Percentiles rank a stretch among this genome's conserved stretches.
phyloP scores from a whole-genome alignment of 2,113 vertebrate genomes.

The Elachura formosa region DNA sequence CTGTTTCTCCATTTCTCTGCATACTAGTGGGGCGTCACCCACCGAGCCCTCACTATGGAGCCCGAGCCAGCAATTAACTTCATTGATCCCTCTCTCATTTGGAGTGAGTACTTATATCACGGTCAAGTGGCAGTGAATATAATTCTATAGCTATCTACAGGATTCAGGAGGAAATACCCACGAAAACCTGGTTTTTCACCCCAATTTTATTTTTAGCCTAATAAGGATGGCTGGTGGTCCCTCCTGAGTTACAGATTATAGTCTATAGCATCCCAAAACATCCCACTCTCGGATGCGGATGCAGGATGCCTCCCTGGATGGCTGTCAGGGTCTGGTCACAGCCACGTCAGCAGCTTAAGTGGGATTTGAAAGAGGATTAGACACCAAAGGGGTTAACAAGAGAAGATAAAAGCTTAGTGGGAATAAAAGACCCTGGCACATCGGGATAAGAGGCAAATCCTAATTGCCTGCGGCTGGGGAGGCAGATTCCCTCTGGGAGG shows the following conservation, averaged over 20 bases:
- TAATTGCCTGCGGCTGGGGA: neutral
- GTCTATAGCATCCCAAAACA: neutral
- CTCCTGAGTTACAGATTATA: neutral
- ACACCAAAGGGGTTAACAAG: conserved; percentile 10
- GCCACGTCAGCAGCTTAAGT: neutral
- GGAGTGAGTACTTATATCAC: neutral
- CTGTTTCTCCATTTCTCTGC: too few relatives aligned
- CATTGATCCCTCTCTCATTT: neutral
- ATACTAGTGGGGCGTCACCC: accelerated
- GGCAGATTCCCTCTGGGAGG: neutral
- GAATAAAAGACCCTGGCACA: neutral
- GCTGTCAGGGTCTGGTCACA: neutral
- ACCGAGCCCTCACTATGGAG: neutral
- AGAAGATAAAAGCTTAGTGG: neutral
- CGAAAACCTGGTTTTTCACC: conserved; percentile 7
- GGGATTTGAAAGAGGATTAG: neutral
- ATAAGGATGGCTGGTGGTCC: neutral
- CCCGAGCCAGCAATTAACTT: neutral
- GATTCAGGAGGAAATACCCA: neutral
- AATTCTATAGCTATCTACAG: neutral
- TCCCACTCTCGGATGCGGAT: accelerated
- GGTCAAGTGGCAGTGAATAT: neutral
- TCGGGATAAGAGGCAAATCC: neutral
- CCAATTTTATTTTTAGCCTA: conserved; percentile 12
- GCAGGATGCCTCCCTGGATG: neutral